Conservation (phyloP, 2,797 vertebrate species). For the Rhinoraja longicauda region DNA sequence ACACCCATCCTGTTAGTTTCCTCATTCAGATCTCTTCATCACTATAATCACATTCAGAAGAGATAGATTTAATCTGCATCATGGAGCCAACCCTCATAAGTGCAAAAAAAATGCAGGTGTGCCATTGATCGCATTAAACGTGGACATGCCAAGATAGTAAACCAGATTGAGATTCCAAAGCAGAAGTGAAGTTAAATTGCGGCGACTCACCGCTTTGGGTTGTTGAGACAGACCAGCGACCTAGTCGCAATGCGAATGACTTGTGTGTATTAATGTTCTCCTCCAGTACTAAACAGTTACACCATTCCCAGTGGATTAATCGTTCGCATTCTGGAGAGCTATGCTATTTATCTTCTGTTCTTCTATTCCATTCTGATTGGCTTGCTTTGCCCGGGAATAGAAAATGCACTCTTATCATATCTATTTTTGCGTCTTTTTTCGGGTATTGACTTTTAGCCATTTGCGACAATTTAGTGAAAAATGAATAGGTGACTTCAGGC, state of each 20-base stretch:
- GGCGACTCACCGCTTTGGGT: neutral
- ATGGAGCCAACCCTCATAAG: neutral
- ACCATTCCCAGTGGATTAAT: neutral
- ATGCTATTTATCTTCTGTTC: neutral
- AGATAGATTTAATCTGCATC: neutral
- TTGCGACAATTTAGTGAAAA: neutral
- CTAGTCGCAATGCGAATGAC: neutral
- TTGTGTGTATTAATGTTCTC: neutral
- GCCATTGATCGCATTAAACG: neutral
- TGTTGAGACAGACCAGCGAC: neutral
- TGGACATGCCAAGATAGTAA: too few species aligned
- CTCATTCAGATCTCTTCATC: neutral
- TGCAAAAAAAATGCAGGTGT: neutral
- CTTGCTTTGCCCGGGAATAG: neutral
- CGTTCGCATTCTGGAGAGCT: neutral
- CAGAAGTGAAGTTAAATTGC: neutral
- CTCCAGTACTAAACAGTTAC: neutral
- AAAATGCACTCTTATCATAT: neutral
- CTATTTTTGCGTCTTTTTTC: neutral
- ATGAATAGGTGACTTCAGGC: neutral
- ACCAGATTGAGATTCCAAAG: neutral
- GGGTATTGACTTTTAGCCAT: neutral
- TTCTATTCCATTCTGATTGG: neutral
- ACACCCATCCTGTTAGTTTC: neutral
- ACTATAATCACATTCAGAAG: neutral